These are phyloP conservation scores for Drosophila funebris DNA, from an alignment of 1,140 invertebrate species.

Conservation along the genomic window DNA sequence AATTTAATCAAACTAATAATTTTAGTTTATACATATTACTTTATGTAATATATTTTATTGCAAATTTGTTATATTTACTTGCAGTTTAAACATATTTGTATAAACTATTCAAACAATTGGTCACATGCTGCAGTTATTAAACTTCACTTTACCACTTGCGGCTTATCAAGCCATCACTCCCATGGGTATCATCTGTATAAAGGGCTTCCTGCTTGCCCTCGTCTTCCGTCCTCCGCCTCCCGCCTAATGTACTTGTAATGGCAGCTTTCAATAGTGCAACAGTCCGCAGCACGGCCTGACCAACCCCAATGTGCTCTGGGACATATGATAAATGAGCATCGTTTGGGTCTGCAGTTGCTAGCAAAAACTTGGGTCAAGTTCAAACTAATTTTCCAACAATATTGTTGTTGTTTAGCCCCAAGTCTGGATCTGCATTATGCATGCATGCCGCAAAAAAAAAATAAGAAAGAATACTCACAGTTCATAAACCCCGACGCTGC, in stretches of 20 bases:
- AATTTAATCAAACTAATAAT: too few relatives aligned
- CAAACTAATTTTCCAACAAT: conserved; percentile 64
- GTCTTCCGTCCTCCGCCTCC: neutral
- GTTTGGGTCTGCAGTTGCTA: conserved; percentile 9
- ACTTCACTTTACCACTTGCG: conserved; percentile 40
- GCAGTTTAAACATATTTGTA: neutral
- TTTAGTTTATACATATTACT: too few relatives aligned
- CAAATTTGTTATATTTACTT: too few relatives aligned
- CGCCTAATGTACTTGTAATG: conserved; percentile 56
- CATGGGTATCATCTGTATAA: conserved; percentile 24
- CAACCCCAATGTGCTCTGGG: neutral
- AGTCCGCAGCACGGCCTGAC: conserved; percentile 6
- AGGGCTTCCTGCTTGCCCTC: neutral
- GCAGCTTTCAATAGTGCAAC: conserved; percentile 33
- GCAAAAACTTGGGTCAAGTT: conserved; percentile 65
- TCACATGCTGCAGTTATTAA: conserved; percentile 59
- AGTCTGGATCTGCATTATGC: conserved; percentile 29
- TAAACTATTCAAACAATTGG: conserved; percentile 13
- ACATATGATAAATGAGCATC: conserved; percentile 52
- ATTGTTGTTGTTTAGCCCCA: conserved; percentile 41
- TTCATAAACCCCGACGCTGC: conserved; percentile 49
- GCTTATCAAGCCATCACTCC: conserved; percentile 43
- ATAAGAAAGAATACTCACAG: too few relatives aligned
- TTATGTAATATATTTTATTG: too few relatives aligned
- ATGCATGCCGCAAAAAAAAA: conserved; percentile 33